These are phyloP conservation scores for Tolmerus cingulatus DNA, from an alignment of 2,888 invertebrate genomes.

Conservation along the genomic window DNA sequence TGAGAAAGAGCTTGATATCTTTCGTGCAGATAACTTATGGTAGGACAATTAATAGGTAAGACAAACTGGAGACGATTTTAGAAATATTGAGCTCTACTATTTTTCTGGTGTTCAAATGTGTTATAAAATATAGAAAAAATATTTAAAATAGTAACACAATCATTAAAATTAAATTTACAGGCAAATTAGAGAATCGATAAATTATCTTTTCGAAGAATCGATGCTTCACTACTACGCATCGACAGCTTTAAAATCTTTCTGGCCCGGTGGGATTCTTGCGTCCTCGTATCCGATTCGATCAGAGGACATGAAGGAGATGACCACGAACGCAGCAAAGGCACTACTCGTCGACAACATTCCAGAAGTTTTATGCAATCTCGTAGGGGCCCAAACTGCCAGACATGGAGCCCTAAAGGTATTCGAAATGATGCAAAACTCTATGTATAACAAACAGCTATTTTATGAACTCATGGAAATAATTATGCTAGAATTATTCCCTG, in stretches of 20 bases:
- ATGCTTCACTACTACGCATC: conserved; percentile 90
- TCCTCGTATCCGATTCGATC: conserved; percentile 64
- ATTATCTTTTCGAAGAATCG: conserved; percentile 87
- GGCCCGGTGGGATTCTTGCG: conserved; percentile 84
- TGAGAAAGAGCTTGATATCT: conserved; percentile 85
- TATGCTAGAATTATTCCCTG: conserved; percentile 74
- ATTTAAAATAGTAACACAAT: not conserved
- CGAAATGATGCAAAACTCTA: conserved; percentile 82
- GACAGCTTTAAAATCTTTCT: conserved; percentile 84
- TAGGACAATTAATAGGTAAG: conserved; percentile 85
- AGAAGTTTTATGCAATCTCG: conserved; percentile 82
- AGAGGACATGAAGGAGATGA: conserved; percentile 73
- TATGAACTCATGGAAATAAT: conserved; percentile 77
- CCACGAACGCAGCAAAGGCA: conserved; percentile 71
- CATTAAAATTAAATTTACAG: conserved; percentile 62
- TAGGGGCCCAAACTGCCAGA: conserved; percentile 85
- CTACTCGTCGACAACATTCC: conserved; percentile 74
- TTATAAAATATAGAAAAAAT: no score
- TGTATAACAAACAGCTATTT: conserved; percentile 88
- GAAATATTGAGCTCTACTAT: no score
- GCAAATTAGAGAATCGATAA: conserved; percentile 86
- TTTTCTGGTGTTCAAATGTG: not conserved
- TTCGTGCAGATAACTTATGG: conserved; percentile 93
- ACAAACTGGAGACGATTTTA: no score
- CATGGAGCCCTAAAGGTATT: conserved; percentile 87